A percentile compares a stretch with the other conserved stretches of the same genome.
These are phyloP conservation scores for Barbus barbus DNA, from an alignment of 2,113 vertebrate genomes.

Conservation along the genomic window DNA sequence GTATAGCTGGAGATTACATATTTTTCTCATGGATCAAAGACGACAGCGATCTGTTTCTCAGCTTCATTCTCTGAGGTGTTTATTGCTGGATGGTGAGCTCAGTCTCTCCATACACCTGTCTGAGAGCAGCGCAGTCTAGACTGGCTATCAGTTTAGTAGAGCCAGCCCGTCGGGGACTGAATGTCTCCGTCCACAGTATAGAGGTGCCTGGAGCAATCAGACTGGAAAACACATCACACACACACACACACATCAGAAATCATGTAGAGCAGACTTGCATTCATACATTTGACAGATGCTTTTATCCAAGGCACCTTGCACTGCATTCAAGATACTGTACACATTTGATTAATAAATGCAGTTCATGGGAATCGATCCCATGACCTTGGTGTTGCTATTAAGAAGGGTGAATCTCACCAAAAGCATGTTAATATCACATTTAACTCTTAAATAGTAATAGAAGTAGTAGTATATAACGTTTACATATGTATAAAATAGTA, in stretches of 20 bases:
- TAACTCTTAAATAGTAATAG: not conserved
- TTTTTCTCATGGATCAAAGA: not conserved
- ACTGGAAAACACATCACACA: constrained; percentile 64
- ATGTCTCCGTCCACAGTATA: constrained; percentile 81
- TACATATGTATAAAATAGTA: too few relatives aligned
- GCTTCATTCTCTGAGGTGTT: constrained; percentile 1
- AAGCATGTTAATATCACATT: not conserved
- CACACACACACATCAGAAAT: not conserved
- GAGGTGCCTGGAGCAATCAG: constrained; percentile 75
- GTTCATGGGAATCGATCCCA: too few relatives aligned
- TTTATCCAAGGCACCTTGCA: too few relatives aligned
- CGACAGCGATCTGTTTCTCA: not conserved
- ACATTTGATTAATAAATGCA: too few relatives aligned
- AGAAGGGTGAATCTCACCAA: not conserved
- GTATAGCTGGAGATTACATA: not conserved
- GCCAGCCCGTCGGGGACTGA: constrained; percentile 74
- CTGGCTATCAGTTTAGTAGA: constrained; percentile 83
- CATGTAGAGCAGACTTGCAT: not conserved
- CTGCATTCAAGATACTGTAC: too few relatives aligned
- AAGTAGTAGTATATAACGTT: too few relatives aligned
- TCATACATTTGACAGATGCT: not conserved
- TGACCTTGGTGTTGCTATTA: too few relatives aligned
- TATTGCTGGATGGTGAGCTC: constrained; percentile 62
- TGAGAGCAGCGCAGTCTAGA: constrained; percentile 82
- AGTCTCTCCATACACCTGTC: constrained; percentile 85